Evolutionary conservation across 1,140 invertebrate species (phyloP).

Genomic region (Dreissena polymorpha): DNA sequence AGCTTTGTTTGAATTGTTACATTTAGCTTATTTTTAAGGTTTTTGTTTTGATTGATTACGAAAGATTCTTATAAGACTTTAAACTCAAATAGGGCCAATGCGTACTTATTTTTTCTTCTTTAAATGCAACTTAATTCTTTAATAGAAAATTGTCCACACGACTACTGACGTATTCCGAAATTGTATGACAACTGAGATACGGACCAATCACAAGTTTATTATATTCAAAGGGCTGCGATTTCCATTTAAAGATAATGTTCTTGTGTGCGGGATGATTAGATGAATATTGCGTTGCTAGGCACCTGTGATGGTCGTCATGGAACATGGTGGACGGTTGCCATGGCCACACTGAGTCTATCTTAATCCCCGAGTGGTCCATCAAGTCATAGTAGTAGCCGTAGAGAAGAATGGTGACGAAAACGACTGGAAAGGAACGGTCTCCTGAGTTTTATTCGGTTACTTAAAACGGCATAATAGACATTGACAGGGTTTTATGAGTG

Average conservation of each 20-base stretch:
- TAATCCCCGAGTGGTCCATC: constrained; percentile 88
- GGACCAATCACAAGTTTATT: background rate
- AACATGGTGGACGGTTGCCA: constrained; percentile 89
- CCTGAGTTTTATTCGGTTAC: too few relatives aligned
- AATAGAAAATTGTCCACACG: too few relatives aligned
- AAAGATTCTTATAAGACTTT: too few relatives aligned
- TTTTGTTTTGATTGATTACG: too few relatives aligned
- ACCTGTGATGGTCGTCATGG: constrained; percentile 89
- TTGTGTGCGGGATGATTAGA: background rate
- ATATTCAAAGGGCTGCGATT: background rate
- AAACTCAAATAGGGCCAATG: too few relatives aligned
- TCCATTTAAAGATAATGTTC: background rate
- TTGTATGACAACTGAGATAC: too few relatives aligned
- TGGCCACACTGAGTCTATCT: constrained; percentile 87
- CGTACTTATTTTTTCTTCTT: too few relatives aligned
- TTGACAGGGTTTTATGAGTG: background rate
- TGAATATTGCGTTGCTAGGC: background rate
- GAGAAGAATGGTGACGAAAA: constrained; percentile 67
- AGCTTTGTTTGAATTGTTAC: too few relatives aligned
- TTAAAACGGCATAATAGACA: too few relatives aligned
- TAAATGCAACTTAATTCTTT: too few relatives aligned
- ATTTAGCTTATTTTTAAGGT: background rate
- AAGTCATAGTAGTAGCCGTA: constrained; percentile 89
- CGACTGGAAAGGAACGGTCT: constrained; percentile 47
- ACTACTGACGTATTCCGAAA: too few relatives aligned